Evolutionary conservation across 1,140 invertebrate genomes (phyloP), one percentile per base, ranked within the genome.

Genomic region (Drosophila grimshawi): DNA sequence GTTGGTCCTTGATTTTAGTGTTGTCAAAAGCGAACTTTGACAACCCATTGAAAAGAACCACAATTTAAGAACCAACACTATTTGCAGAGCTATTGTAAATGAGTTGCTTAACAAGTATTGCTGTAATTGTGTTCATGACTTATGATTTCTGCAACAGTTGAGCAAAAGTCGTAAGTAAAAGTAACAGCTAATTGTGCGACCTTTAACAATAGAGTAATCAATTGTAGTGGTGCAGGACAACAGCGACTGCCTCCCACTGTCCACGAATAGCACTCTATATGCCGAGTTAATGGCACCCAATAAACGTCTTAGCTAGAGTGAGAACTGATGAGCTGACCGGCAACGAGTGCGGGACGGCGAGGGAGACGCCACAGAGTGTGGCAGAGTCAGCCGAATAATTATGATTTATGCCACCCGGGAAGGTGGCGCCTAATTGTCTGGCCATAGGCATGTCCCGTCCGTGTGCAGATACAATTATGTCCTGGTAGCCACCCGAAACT

Each of bases 201-300:
- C 81, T 82, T 61, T 81, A 86, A 86, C 81, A 78, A 69, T 78
- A 86, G 75, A 78, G 81, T 82, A 86, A 86, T 86, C 81, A 86
- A 86, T 86, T 86, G 78, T 78, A 86, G 81, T 19, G 19, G 19
- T 19, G 19, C 19, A 19, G 19, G 19, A 19, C 19, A 19, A 37
- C 2, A 51, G 8, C 5, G 35, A 10, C 60, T 32, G n/a, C 39
- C 2, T 48, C 43, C 39, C n/a, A n/a, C 72, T 66, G 73, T 65
- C 80, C 71, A 62, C 80, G 53, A 72, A 73, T 73, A 86, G 82
- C 82, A 86, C 82, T 86, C 86, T 81, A 86, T 86, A 80, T 86
- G 82, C 81, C 81, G 78, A 76, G 78, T 75, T 86, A 86, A 86
- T 86, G 82, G 78, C 82, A 82, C 82, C 77, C 86, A 86, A 86